Conservation (phyloP, 2,888 invertebrate genomes). For the Orthosia gothica region DNA sequence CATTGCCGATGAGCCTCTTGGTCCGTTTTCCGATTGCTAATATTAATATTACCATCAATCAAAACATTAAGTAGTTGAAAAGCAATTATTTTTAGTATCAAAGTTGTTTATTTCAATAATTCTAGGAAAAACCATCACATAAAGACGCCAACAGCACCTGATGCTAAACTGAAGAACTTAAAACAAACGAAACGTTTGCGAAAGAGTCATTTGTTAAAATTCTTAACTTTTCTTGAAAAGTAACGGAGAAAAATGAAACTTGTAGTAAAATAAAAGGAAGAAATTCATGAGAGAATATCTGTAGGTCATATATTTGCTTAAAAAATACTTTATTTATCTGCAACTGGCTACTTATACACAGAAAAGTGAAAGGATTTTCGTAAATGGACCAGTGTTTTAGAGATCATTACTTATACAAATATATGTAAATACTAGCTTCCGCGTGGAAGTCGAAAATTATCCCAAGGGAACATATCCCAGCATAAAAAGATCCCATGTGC, state of each 20-base stretch:
- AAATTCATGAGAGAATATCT: not conserved
- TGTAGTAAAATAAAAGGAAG: not conserved
- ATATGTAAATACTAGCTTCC: too few relatives aligned
- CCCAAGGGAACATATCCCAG: too few relatives aligned
- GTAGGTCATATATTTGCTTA: too few relatives aligned
- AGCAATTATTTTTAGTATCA: not conserved
- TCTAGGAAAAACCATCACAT: not conserved
- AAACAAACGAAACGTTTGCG: slow-evolving; percentile 3
- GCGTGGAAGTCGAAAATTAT: too few relatives aligned
- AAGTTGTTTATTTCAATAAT: not conserved
- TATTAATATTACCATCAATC: not conserved
- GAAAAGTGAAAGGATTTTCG: too few relatives aligned
- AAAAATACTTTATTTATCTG: too few relatives aligned
- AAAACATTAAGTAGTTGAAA: not conserved
- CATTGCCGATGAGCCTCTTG: too few relatives aligned
- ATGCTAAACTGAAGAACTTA: slow-evolving; percentile 1
- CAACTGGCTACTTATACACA: too few relatives aligned
- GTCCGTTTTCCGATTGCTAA: not conserved
- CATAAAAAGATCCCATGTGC: too few relatives aligned
- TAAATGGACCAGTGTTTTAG: too few relatives aligned
- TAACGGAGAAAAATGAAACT: too few relatives aligned
- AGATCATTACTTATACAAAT: too few relatives aligned
- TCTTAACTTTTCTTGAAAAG: slow-evolving; percentile 1
- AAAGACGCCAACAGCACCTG: slow-evolving; percentile 10
- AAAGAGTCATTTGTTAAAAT: slow-evolving; percentile 14